These are phyloP conservation scores for Apocrypta bakeri DNA, from an alignment of 1,140 invertebrate species.

Conservation along the genomic window DNA sequence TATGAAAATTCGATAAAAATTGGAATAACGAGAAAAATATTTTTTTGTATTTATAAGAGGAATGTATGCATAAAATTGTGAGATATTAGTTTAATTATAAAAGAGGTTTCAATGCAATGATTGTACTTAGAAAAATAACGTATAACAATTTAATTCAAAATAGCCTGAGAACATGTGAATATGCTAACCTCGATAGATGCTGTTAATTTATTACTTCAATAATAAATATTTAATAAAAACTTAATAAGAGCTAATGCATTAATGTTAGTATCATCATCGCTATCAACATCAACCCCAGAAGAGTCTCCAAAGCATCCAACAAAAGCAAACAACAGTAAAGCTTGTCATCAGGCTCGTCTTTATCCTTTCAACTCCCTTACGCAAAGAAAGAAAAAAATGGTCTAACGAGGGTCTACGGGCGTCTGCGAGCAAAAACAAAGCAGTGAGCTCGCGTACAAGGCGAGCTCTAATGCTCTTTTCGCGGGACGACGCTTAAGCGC, in stretches of 20 bases:
- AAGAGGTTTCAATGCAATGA: too few relatives aligned
- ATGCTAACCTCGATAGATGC: too few relatives aligned
- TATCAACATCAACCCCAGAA: not conserved
- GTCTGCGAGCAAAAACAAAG: conserved; percentile 4
- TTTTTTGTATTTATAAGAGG: too few relatives aligned
- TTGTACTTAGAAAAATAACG: too few relatives aligned
- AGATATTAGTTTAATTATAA: too few relatives aligned
- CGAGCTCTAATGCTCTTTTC: not conserved
- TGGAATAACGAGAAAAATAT: too few relatives aligned
- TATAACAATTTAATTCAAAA: too few relatives aligned
- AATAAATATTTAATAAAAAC: too few relatives aligned
- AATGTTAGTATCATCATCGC: not conserved
- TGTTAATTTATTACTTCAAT: too few relatives aligned
- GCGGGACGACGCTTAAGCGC: not conserved
- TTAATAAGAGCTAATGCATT: not conserved
- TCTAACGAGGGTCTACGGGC: not conserved
- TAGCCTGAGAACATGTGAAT: too few relatives aligned
- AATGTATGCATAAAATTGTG: too few relatives aligned
- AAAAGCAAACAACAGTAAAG: not conserved
- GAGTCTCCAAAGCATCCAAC: not conserved
- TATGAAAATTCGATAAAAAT: too few relatives aligned
- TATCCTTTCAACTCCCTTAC: not conserved
- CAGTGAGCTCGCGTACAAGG: not conserved
- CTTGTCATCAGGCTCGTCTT: not conserved
- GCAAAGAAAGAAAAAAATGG: not conserved